phyloP scores from a whole-genome alignment of 2,888 invertebrate genomes.

The Exocentrus adspersus region DNA sequence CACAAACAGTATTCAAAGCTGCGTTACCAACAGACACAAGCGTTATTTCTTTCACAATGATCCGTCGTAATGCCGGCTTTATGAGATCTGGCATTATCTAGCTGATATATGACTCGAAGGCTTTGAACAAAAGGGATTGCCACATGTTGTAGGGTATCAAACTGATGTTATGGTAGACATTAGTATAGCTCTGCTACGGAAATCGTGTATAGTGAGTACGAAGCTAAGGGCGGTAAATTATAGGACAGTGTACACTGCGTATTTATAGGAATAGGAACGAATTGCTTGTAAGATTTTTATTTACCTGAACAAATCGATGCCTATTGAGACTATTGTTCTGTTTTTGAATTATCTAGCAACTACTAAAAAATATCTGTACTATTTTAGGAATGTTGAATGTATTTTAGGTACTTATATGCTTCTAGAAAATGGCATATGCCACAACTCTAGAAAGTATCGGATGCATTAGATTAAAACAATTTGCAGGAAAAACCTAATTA shows the following conservation, averaged over 20 bases:
- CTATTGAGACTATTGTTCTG: too few relatives aligned
- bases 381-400: too few relatives aligned
- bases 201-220: neutral
- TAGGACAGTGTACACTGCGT: neutral
- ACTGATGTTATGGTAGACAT: conserved; percentile 15
- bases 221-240: neutral
- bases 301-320: too few relatives aligned
- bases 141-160: conserved; percentile 22
- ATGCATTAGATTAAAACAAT: too few relatives aligned
- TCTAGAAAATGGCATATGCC: too few relatives aligned
- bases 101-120: conserved; percentile 23
- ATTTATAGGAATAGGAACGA: neutral
- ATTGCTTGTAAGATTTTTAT: too few relatives aligned
- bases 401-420: too few relatives aligned
- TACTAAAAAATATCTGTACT: too few relatives aligned
- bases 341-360: too few relatives aligned
- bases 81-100: conserved; percentile 23
- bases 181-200: conserved; percentile 8
- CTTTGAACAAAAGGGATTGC: conserved; percentile 24
- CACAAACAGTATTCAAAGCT: neutral
- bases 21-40: neutral
- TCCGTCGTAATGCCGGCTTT: conserved; percentile 17
- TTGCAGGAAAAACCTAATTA: too few relatives aligned
- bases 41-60: conserved; percentile 7
- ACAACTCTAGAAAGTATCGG: too few relatives aligned